phyloP scores from a whole-genome alignment of 2,113 vertebrate genomes.

The Piprites chloris region DNA sequence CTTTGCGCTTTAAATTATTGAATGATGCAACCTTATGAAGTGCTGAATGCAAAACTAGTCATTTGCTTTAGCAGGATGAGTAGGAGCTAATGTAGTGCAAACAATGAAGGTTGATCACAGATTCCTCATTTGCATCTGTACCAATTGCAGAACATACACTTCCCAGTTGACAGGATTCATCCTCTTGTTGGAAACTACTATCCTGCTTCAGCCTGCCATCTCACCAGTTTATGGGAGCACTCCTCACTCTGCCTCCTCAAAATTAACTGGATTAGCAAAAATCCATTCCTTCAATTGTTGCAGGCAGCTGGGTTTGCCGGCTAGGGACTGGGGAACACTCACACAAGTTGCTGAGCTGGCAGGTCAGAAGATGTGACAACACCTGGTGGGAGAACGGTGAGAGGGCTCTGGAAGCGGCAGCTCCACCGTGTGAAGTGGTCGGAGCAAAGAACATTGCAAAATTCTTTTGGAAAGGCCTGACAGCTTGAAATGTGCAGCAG shows the following conservation, averaged over 20 bases:
- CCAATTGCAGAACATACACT: background rate
- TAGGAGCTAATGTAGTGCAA: background rate
- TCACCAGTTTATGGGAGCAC: background rate
- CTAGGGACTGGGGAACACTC: background rate
- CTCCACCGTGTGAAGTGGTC: background rate
- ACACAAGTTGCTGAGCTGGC: background rate
- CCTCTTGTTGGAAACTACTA: background rate
- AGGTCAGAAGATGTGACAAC: background rate
- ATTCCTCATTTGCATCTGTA: background rate
- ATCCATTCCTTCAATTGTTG: background rate
- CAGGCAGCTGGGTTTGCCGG: background rate
- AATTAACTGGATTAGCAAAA: background rate
- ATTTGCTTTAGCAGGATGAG: background rate
- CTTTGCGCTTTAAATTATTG: background rate
- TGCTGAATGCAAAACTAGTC: background rate
- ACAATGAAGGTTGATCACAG: background rate
- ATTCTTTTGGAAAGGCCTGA: background rate
- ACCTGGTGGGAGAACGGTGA: background rate
- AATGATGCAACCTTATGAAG: background rate
- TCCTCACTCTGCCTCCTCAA: background rate
- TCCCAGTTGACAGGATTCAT: background rate
- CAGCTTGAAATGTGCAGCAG: background rate
- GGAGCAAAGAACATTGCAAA: background rate
- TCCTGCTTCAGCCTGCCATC: background rate
- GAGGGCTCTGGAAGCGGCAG: background rate